Conservation (phyloP, 1,140 invertebrate genomes). For the Achroia grisella region DNA sequence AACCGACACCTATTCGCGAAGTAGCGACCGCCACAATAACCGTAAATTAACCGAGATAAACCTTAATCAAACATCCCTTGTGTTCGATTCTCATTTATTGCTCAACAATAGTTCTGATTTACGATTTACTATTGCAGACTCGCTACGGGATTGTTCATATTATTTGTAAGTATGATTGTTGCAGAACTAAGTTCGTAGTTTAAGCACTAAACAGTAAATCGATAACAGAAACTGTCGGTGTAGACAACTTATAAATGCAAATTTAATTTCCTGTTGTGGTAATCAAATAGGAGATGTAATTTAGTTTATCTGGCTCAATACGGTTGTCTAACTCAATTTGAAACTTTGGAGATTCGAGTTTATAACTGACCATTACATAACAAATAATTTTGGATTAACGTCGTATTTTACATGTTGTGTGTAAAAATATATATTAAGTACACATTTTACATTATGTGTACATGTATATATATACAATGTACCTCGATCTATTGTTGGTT, state of each 20-base stretch:
- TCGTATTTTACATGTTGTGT: too few species aligned
- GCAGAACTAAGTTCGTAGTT: constrained; percentile 15
- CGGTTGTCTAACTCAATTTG: not conserved
- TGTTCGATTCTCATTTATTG: constrained; percentile 60
- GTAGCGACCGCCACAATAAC: constrained; percentile 31
- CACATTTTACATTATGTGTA: too few species aligned
- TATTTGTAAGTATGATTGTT: constrained; percentile 37
- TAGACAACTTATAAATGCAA: constrained; percentile 19
- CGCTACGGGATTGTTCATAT: constrained; percentile 36
- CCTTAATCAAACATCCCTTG: constrained; percentile 64
- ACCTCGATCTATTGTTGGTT: too few species aligned
- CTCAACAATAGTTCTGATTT: constrained; percentile 68
- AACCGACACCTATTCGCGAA: not conserved
- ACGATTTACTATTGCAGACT: constrained; percentile 49
- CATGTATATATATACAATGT: too few species aligned
- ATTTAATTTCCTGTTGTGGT: constrained; percentile 28
- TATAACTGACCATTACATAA: not conserved
- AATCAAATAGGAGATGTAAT: constrained; percentile 13
- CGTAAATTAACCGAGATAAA: constrained; percentile 64
- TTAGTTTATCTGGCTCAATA: constrained; percentile 1
- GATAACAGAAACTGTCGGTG: constrained; percentile 15
- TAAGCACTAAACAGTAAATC: constrained; percentile 5
- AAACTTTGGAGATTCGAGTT: not conserved
- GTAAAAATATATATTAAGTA: too few species aligned
- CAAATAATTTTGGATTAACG: not conserved